A percentile compares a stretch with the other conserved stretches of the same genome.
phyloP scores from a whole-genome alignment of 2,888 invertebrate species.

The Ashinkailepas kermadecensis region DNA sequence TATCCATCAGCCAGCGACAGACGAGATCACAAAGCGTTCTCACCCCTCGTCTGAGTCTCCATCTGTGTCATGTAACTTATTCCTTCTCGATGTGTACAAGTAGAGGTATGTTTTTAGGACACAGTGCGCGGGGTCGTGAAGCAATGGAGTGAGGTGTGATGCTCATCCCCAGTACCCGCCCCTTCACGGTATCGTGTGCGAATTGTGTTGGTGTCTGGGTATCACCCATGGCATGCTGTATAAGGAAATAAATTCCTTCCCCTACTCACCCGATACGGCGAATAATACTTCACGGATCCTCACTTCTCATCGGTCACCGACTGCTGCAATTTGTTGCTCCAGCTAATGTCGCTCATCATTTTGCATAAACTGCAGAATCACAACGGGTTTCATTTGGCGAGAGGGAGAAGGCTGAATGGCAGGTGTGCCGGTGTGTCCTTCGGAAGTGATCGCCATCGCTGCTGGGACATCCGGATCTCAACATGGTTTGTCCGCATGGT shows the following conservation, averaged over 20 bases:
- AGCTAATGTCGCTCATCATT: background rate
- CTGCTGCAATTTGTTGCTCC: background rate
- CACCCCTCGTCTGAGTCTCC: constrained; percentile 11
- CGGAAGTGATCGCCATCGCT: background rate
- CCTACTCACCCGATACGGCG: background rate
- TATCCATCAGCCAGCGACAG: constrained; percentile 14
- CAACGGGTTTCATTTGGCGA: background rate
- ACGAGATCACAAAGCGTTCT: constrained; percentile 12
- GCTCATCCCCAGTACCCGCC: background rate
- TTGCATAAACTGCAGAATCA: background rate
- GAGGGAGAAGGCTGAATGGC: background rate
- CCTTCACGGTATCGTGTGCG: background rate
- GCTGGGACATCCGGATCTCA: background rate
- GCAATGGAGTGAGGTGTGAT: background rate
- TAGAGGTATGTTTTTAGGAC: background rate
- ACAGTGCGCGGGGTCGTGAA: background rate
- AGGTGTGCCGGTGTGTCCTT: background rate
- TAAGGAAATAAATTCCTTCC: background rate
- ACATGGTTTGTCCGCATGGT: background rate
- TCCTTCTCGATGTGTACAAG: constrained; percentile 14
- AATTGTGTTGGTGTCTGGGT: background rate
- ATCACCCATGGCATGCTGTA: background rate
- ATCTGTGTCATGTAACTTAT: constrained; percentile 13
- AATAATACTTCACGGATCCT: background rate
- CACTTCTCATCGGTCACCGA: background rate